Evolutionary conservation across 1,140 invertebrate species (phyloP).

Genomic region (Protaetia brevitarsis): DNA sequence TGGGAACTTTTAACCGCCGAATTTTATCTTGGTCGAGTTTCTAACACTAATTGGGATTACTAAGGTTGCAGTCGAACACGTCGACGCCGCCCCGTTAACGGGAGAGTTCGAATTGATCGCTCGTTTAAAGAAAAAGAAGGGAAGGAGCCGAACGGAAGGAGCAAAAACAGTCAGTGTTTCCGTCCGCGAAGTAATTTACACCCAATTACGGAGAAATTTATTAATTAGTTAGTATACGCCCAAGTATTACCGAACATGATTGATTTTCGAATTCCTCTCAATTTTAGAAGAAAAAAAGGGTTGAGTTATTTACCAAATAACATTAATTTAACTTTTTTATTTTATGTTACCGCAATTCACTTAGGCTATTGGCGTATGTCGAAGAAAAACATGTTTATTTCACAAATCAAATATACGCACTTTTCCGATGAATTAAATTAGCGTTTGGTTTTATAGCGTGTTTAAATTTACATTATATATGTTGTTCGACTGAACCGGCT

Average conservation of each 20-base stretch:
- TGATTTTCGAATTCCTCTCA: background rate
- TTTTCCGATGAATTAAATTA: too few species aligned
- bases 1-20: constrained; percentile 2
- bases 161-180: constrained; percentile 10
- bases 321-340: background rate
- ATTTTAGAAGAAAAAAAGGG: background rate
- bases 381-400: too few species aligned
- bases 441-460: too few species aligned
- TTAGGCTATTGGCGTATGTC: background rate
- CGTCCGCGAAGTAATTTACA: constrained; percentile 2
- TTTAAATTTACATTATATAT: too few species aligned
- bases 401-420: too few species aligned
- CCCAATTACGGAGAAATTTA: constrained; percentile 2
- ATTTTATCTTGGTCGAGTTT: background rate
- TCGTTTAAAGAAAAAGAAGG: constrained; percentile 5
- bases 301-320: background rate
- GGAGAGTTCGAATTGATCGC: background rate
- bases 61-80: background rate
- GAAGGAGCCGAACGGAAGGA: background rate
- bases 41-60: constrained; percentile 9
- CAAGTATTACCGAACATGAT: constrained; percentile 11
- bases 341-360: background rate
- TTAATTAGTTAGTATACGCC: constrained; percentile 15
- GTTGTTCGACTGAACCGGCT: too few species aligned
- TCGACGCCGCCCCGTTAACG: background rate